Percentiles rank a stretch among this genome's conserved stretches.
These are phyloP conservation scores for Tragelaphus buxtoni DNA, from an alignment of 2,113 vertebrate genomes.

Conservation along the genomic window DNA sequence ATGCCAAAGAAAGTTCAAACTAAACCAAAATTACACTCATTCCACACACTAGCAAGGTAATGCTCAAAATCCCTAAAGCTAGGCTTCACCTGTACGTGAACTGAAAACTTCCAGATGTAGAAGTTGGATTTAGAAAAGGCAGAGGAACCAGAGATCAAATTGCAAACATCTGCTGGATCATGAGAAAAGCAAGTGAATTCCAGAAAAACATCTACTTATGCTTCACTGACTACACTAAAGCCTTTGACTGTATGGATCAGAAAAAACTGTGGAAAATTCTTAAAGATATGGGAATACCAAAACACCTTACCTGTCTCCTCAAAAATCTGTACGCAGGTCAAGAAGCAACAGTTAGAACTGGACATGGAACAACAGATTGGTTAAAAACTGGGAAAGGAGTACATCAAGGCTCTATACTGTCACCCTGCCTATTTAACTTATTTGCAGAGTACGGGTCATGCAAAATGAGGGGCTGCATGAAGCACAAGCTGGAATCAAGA, in stretches of 20 bases:
- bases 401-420: not conserved
- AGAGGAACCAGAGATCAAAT: not conserved
- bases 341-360: not conserved
- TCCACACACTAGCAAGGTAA: not conserved
- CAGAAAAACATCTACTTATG: not conserved
- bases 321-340: not conserved
- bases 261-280: not conserved
- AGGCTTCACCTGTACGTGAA: not conserved
- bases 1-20: not conserved
- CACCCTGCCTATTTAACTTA: not conserved
- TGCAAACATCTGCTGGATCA: not conserved
- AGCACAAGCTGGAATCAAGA: not conserved
- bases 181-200: not conserved
- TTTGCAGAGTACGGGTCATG: not conserved
- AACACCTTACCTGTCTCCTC: not conserved
- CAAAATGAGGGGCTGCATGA: not conserved
- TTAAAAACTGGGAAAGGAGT: not conserved
- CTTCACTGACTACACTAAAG: not conserved
- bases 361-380: not conserved
- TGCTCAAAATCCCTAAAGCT: not conserved
- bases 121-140: not conserved
- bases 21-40: not conserved
- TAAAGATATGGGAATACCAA: not conserved
- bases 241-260: not conserved
- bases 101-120: not conserved